These are phyloP conservation scores for Illadopsis cleaveri DNA, from an alignment of 2,113 vertebrate species.

Conservation along the genomic window DNA sequence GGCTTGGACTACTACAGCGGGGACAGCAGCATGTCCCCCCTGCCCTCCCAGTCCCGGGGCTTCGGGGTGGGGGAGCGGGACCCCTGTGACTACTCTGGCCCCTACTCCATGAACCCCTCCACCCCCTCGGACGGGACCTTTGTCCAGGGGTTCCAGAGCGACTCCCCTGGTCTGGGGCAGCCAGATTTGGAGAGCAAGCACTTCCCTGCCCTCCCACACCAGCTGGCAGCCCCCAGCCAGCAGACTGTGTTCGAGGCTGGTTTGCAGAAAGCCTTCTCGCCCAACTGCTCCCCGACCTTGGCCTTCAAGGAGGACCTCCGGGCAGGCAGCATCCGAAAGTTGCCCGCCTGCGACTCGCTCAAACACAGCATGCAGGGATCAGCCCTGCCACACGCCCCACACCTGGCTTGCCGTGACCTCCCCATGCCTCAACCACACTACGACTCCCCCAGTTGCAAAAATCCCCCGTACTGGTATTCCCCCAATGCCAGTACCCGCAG, in stretches of 20 bases:
- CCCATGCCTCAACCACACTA: constrained; percentile 89
- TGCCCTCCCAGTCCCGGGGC: constrained; percentile 88
- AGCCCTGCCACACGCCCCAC: constrained; percentile 66
- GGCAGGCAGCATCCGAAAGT: constrained; percentile 78
- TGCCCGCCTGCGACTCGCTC: constrained; percentile 87
- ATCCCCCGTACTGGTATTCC: constrained; percentile 94
- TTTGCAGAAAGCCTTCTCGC: constrained; percentile 89
- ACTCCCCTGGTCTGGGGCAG: constrained; percentile 89
- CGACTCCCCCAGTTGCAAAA: constrained; percentile 95
- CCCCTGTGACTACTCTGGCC: constrained; percentile 93
- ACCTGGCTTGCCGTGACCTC: constrained; percentile 86
- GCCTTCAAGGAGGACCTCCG: constrained; percentile 82
- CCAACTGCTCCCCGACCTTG: constrained; percentile 90
- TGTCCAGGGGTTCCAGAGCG: constrained; percentile 90
- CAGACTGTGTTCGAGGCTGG: constrained; percentile 77
- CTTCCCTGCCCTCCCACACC: constrained; percentile 81
- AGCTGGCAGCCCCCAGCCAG: constrained; percentile 74
- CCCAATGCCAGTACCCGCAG: constrained; percentile 83
- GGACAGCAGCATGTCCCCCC: constrained; percentile 95
- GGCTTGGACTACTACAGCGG: constrained; percentile 96
- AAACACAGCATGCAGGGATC: constrained; percentile 78
- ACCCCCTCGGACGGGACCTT: constrained; percentile 95
- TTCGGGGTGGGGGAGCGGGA: constrained; percentile 87
- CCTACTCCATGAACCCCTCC: constrained; percentile 95
- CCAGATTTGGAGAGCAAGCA: constrained; percentile 83